A percentile compares a stretch with the other conserved stretches of the same genome.
Conservation (phyloP, 2,797 vertebrate species). For the Falco cherrug region DNA sequence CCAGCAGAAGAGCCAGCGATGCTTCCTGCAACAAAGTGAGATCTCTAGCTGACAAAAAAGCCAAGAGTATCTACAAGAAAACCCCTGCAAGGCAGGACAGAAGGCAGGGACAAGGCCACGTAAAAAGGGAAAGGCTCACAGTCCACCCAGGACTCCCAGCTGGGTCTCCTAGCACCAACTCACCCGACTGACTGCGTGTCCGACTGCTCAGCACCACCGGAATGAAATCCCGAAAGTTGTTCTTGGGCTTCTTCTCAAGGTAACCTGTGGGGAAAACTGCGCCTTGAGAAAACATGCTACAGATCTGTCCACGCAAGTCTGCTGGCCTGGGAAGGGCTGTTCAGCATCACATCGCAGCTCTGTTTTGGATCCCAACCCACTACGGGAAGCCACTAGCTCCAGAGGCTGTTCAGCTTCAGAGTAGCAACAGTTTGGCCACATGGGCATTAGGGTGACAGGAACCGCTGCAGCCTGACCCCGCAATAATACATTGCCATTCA, state of each 20-base stretch:
- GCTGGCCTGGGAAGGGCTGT: background rate
- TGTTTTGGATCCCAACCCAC: rapidly evolving
- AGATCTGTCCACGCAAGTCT: rapidly evolving
- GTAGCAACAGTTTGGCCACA: background rate
- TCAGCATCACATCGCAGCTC: background rate
- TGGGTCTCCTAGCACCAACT: background rate
- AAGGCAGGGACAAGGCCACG: rapidly evolving
- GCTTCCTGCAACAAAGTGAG: conserved; percentile 61
- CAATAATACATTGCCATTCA: background rate
- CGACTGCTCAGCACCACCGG: conserved; percentile 82
- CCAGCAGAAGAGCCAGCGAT: conserved; percentile 72
- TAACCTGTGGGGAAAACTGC: conserved; percentile 55
- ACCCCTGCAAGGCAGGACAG: background rate
- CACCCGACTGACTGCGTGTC: conserved; percentile 83
- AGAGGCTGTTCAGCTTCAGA: background rate
- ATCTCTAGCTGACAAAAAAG: background rate
- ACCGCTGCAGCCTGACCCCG: background rate
- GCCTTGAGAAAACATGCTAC: background rate
- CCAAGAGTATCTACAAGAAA: background rate
- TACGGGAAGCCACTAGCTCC: background rate
- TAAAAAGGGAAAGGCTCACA: background rate
- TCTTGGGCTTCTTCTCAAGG: conserved; percentile 83
- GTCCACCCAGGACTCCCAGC: background rate
- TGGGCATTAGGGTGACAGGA: rapidly evolving
- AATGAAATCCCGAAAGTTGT: conserved; percentile 84